Conservation (phyloP, 2,888 invertebrate species). For the Didymodactylos carnosus region DNA sequence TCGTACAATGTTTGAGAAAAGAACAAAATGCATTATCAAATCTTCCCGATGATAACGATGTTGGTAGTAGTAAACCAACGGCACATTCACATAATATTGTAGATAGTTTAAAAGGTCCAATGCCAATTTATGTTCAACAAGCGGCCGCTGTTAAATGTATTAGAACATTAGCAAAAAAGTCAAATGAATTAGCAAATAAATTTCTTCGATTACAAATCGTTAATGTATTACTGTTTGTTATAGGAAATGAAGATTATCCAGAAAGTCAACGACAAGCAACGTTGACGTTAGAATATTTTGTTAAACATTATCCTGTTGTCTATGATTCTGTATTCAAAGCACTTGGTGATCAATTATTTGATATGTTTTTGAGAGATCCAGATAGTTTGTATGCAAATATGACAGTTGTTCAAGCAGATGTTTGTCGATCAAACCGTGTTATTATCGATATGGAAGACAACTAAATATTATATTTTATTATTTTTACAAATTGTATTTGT, state of each 20-base stretch:
- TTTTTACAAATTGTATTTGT: too few relatives aligned
- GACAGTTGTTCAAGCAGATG: constrained; percentile 32
- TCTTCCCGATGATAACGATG: constrained; percentile 26
- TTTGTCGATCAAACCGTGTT: constrained; percentile 32
- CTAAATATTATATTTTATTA: too few relatives aligned
- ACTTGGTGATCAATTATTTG: constrained; percentile 31
- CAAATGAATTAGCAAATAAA: constrained; percentile 26
- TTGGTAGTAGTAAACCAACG: constrained; percentile 27
- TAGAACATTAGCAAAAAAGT: constrained; percentile 27
- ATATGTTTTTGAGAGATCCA: constrained; percentile 29
- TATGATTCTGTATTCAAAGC: constrained; percentile 32
- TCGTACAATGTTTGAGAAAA: not conserved
- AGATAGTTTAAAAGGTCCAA: not conserved
- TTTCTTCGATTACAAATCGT: constrained; percentile 30
- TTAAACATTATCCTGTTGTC: constrained; percentile 23
- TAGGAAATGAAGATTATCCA: constrained; percentile 33
- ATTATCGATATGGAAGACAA: too few relatives aligned
- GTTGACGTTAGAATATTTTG: constrained; percentile 24
- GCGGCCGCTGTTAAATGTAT: constrained; percentile 33
- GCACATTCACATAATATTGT: constrained; percentile 19
- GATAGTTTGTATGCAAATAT: constrained; percentile 31
- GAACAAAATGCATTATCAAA: constrained; percentile 20
- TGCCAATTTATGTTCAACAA: constrained; percentile 29
- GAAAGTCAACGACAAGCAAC: constrained; percentile 34
- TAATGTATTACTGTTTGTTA: constrained; percentile 29